A percentile compares a stretch with the other conserved stretches of the same genome.
phyloP scores from a whole-genome alignment of 2,888 invertebrate species.

The Chirona hameri region DNA sequence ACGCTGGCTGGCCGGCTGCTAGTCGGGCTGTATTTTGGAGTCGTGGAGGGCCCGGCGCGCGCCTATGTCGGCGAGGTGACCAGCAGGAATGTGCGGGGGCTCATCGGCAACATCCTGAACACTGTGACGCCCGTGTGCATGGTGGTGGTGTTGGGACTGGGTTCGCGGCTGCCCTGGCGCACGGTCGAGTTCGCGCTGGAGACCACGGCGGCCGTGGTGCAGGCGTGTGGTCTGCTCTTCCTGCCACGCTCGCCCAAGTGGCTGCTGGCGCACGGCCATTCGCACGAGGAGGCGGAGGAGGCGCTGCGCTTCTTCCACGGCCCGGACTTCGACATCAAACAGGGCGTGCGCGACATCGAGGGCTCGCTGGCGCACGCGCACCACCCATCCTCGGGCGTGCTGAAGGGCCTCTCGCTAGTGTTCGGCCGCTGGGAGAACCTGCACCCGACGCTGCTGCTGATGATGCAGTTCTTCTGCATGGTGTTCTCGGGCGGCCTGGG shows the following conservation, averaged over 20 bases:
- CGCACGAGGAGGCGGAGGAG: not conserved
- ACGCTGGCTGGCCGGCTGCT: slow-evolving; percentile 2
- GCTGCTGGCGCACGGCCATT: slow-evolving; percentile 2
- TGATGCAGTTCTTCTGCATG: slow-evolving; percentile 24
- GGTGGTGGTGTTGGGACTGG: not conserved
- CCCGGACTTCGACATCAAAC: not conserved
- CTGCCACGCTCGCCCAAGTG: slow-evolving; percentile 14
- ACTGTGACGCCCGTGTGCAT: not conserved
- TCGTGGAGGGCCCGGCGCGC: slow-evolving; percentile 3
- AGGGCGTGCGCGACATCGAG: not conserved
- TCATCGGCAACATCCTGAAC: slow-evolving; percentile 6
- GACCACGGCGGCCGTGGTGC: not conserved
- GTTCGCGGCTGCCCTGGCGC: not conserved
- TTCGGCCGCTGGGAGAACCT: slow-evolving; percentile 12
- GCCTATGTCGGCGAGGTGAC: slow-evolving; percentile 14
- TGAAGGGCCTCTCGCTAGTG: not conserved
- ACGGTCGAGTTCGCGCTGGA: not conserved
- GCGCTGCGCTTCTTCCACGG: slow-evolving; percentile 7
- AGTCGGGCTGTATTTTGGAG: slow-evolving; percentile 9
- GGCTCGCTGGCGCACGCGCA: not conserved
- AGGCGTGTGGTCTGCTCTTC: not conserved
- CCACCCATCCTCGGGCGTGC: not conserved
- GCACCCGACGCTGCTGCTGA: slow-evolving; percentile 2
- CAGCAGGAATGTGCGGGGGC: not conserved
- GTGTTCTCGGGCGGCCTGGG: slow-evolving; percentile 2